These are phyloP conservation scores for Chelmon rostratus DNA, from an alignment of 2,797 vertebrate species.

Conservation along the genomic window DNA sequence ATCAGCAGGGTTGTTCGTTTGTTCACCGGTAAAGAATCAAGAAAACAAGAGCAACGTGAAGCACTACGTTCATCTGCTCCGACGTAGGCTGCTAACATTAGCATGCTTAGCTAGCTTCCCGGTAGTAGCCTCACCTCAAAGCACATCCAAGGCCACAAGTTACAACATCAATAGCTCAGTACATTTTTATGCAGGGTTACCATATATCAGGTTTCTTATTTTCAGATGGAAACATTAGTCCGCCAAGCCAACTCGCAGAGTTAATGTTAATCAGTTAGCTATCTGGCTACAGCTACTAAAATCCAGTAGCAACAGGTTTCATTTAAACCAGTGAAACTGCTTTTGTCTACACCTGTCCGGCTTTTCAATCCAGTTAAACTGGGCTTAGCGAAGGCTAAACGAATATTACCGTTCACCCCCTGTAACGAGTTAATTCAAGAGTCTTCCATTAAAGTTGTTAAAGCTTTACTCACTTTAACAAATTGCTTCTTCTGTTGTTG, in stretches of 20 bases:
- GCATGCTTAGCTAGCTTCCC: not conserved
- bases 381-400: not conserved
- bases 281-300: not conserved
- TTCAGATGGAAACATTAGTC: not conserved
- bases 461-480: not conserved
- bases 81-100: not conserved
- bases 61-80: not conserved
- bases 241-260: not conserved
- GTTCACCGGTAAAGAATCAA: not conserved
- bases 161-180: not conserved
- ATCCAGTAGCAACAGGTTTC: not conserved
- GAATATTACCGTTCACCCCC: not conserved
- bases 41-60: not conserved
- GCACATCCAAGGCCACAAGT: not conserved
- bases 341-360: not conserved
- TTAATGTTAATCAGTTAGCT: not conserved
- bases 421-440: not conserved
- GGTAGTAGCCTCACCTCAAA: not conserved
- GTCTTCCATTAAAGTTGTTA: not conserved
- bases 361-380: not conserved
- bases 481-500: not conserved
- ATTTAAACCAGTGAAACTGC: not conserved
- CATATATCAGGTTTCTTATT: not conserved
- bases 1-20: not conserved
- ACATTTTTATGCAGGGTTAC: not conserved